These are phyloP conservation scores for Amphipyra tragopoginis DNA, from an alignment of 2,888 invertebrate species.

Conservation along the genomic window DNA sequence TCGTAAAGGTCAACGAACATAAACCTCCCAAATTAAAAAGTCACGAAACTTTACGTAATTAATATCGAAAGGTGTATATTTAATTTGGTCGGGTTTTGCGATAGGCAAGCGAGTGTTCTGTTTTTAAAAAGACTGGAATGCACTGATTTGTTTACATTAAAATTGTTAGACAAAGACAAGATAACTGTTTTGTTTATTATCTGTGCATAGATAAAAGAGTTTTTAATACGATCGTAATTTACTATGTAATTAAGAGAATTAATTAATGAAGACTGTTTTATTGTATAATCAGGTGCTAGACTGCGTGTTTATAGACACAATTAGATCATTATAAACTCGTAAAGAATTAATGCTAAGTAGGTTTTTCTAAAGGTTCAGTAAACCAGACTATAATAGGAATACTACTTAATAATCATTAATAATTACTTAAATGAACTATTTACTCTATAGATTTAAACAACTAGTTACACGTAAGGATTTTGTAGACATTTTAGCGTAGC, in stretches of 20 bases:
- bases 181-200: slow-evolving; percentile 51
- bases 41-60: slow-evolving; percentile 7
- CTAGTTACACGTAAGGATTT: neutral
- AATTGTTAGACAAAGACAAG: slow-evolving; percentile 46
- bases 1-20: slow-evolving; percentile 75
- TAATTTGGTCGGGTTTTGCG: slow-evolving; percentile 62
- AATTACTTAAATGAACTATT: neutral
- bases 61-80: slow-evolving; percentile 21
- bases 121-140: slow-evolving; percentile 52
- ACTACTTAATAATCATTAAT: neutral
- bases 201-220: slow-evolving; percentile 24
- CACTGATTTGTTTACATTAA: slow-evolving; percentile 58
- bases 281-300: slow-evolving; percentile 8
- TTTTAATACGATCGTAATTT: slow-evolving; percentile 23
- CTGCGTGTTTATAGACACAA: slow-evolving; percentile 6
- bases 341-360: too few relatives aligned
- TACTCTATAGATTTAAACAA: neutral
- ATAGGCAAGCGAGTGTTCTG: slow-evolving; percentile 60
- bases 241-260: neutral
- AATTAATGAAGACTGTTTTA: slow-evolving; percentile 1
- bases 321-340: too few relatives aligned
- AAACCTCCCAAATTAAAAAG: slow-evolving; percentile 61
- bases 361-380: slow-evolving; percentile 3
- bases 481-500: slow-evolving; percentile 25
- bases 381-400: neutral